Evolutionary conservation across 1,140 invertebrate species (phyloP).

Genomic region (Cydia pomonella): DNA sequence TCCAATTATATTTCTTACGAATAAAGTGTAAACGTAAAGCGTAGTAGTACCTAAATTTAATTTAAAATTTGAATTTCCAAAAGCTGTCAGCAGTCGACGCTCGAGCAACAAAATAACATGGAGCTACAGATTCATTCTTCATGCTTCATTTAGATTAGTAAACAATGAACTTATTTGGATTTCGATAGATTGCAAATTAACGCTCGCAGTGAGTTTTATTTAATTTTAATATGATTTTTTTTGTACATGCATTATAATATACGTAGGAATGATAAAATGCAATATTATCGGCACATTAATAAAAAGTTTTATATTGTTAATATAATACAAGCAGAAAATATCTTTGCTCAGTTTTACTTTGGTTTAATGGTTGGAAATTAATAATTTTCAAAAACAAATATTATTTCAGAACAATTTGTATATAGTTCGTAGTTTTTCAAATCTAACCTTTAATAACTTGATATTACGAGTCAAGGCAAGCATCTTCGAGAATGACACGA

Average conservation of each 20-base stretch:
- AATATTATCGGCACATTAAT: too few relatives aligned
- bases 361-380: too few relatives aligned
- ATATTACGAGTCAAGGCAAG: too few relatives aligned
- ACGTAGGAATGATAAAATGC: neutral
- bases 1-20: neutral
- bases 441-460: too few relatives aligned
- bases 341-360: too few relatives aligned
- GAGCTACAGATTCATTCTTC: too few relatives aligned
- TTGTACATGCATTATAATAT: neutral
- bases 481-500: too few relatives aligned
- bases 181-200: neutral
- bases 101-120: constrained; percentile 10
- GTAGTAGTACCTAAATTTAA: neutral
- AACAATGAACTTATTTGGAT: neutral
- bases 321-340: too few relatives aligned
- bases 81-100: neutral
- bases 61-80: neutral
- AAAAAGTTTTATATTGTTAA: too few relatives aligned
- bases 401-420: too few relatives aligned
- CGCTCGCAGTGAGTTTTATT: neutral
- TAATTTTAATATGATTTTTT: neutral
- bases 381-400: too few relatives aligned
- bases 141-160: constrained; percentile 13
- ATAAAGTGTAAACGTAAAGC: neutral
- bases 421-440: too few relatives aligned